phyloP scores from a whole-genome alignment of 2,113 vertebrate species.

The Apteryx owenii region DNA sequence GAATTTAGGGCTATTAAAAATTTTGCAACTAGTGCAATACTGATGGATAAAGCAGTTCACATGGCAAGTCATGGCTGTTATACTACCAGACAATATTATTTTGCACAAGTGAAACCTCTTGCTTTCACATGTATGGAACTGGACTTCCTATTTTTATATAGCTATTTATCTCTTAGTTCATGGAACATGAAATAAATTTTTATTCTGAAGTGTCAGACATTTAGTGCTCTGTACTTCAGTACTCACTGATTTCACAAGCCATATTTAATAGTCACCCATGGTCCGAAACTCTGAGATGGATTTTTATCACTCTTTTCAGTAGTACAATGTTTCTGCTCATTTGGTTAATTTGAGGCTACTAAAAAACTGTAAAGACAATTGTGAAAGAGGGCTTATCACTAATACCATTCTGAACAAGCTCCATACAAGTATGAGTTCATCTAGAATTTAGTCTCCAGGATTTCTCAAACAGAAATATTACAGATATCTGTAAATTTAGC shows the following conservation, averaged over 20 bases:
- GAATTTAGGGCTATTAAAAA: background rate
- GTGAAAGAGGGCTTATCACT: background rate
- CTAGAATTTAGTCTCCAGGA: background rate
- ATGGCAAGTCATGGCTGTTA: background rate
- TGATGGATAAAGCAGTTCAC: background rate
- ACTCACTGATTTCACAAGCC: background rate
- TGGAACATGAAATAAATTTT: background rate
- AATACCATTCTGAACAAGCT: background rate
- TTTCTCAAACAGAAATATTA: background rate
- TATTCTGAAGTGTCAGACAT: background rate
- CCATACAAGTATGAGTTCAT: background rate
- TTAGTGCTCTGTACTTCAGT: background rate
- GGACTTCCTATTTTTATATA: background rate
- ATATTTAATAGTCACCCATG: background rate
- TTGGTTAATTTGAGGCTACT: background rate
- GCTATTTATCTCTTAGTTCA: background rate
- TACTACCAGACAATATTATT: background rate
- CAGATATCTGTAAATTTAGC: background rate
- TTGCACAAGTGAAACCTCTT: background rate
- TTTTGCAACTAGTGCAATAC: background rate
- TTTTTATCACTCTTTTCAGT: background rate
- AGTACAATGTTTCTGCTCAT: background rate
- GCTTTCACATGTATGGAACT: background rate
- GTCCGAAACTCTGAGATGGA: background rate
- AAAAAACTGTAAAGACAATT: background rate